phyloP scores from a whole-genome alignment of 2,888 invertebrate species.

The Caprella mutica region DNA sequence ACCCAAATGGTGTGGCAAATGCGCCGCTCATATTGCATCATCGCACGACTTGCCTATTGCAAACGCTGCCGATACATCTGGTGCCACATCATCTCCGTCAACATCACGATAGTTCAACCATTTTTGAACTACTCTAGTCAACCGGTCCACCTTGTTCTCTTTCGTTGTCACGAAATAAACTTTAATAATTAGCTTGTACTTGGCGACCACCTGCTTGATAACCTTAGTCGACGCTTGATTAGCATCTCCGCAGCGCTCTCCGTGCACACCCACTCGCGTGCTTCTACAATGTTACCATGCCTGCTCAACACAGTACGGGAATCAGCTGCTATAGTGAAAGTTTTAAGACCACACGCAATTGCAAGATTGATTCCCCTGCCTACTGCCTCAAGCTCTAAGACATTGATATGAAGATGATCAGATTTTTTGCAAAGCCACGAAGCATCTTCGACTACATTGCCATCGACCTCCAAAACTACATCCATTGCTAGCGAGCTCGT shows the following conservation, averaged over 20 bases:
- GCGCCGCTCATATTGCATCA: too few relatives aligned
- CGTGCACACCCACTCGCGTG: neutral
- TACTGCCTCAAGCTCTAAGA: neutral
- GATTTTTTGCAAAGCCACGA: neutral
- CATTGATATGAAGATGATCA: neutral
- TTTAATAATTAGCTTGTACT: neutral
- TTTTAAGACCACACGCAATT: neutral
- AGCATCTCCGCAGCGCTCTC: neutral
- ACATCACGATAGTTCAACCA: too few relatives aligned
- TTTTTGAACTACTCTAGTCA: neutral
- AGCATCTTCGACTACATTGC: neutral
- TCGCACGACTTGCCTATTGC: too few relatives aligned
- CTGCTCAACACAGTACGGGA: neutral
- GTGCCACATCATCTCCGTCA: too few relatives aligned
- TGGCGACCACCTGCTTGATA: neutral
- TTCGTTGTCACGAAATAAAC: neutral
- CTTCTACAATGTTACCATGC: neutral
- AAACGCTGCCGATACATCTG: too few relatives aligned
- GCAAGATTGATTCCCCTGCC: neutral
- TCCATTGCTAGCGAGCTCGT: too few relatives aligned
- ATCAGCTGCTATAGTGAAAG: neutral
- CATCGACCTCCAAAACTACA: neutral
- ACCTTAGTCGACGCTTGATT: neutral
- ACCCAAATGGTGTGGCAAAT: too few relatives aligned
- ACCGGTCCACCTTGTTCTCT: neutral